These are phyloP conservation scores for Phyllopteryx taeniolatus DNA, from an alignment of 2,113 vertebrate species.

Conservation along the genomic window DNA sequence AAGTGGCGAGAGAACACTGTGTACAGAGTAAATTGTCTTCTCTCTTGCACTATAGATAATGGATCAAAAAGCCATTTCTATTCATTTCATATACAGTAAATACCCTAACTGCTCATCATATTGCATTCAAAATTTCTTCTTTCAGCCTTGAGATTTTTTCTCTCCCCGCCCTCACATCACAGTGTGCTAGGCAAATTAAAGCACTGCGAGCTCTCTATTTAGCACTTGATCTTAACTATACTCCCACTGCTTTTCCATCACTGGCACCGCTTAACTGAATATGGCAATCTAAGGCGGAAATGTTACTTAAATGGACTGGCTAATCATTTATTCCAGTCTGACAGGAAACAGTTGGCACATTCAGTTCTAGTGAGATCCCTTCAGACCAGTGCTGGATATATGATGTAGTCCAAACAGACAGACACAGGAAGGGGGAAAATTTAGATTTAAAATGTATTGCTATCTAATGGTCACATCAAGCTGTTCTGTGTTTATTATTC, in stretches of 20 bases:
- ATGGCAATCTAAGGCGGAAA: conserved; percentile 62
- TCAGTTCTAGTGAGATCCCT: conserved; percentile 42
- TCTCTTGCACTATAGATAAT: conserved; percentile 10
- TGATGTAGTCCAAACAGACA: conserved; percentile 35
- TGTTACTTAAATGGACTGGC: conserved; percentile 63
- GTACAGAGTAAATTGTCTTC: neutral
- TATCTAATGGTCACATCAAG: conserved; percentile 13
- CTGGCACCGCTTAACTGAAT: conserved; percentile 44
- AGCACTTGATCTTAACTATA: conserved; percentile 52
- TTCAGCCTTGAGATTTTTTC: conserved; percentile 15
- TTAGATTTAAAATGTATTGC: conserved; percentile 20
- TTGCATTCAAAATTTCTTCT: conserved; percentile 29
- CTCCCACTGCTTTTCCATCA: conserved; percentile 58
- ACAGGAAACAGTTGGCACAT: conserved; percentile 60
- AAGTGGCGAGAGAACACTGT: neutral
- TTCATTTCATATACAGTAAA: conserved; percentile 20
- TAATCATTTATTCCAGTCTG: conserved; percentile 52
- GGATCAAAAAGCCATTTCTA: conserved; percentile 19
- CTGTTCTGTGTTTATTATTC: neutral
- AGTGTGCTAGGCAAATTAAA: conserved; percentile 39
- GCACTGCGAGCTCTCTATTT: conserved; percentile 43
- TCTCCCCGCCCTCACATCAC: conserved; percentile 7
- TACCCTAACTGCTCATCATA: conserved; percentile 22
- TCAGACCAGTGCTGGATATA: conserved; percentile 37
- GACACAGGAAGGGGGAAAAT: conserved; percentile 10